These are phyloP conservation scores for Cephus cinctus DNA, from an alignment of 1,140 invertebrate species.

Conservation along the genomic window DNA sequence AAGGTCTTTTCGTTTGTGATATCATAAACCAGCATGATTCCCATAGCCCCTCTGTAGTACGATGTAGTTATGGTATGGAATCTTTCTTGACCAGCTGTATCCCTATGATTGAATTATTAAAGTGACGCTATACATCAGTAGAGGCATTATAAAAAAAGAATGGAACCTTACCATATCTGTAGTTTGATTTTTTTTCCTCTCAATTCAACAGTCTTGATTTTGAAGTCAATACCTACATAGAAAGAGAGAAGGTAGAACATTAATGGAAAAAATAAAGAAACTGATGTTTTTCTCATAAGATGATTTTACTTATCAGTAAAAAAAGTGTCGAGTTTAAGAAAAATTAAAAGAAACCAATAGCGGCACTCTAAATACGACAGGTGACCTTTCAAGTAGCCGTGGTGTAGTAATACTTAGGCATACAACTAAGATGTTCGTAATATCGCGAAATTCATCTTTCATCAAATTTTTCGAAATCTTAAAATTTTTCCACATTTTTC, in stretches of 20 bases:
- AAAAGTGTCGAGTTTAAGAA: too few relatives aligned
- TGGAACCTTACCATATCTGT: slow-evolving; percentile 86
- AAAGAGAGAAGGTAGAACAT: slow-evolving; percentile 29
- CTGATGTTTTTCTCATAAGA: not conserved
- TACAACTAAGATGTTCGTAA: too few relatives aligned
- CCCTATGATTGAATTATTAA: slow-evolving; percentile 58
- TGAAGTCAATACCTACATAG: slow-evolving; percentile 94
- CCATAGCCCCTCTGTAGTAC: slow-evolving; percentile 97
- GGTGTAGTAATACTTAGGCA: too few relatives aligned
- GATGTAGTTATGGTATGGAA: slow-evolving; percentile 98
- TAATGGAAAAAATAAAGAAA: not conserved
- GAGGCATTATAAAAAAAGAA: slow-evolving; percentile 4
- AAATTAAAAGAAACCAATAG: too few relatives aligned
- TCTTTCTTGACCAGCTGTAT: slow-evolving; percentile 91
- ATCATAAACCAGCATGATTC: slow-evolving; percentile 98
- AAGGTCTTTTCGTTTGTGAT: slow-evolving; percentile 98
- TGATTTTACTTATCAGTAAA: too few relatives aligned
- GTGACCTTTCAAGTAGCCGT: too few relatives aligned
- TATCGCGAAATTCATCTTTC: too few relatives aligned
- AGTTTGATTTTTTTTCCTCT: slow-evolving; percentile 98
- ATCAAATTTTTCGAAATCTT: too few relatives aligned
- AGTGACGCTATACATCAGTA: not conserved
- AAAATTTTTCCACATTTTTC: too few relatives aligned
- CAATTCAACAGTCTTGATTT: slow-evolving; percentile 97
- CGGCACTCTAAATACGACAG: too few relatives aligned